These are phyloP conservation scores for Drosophila pegasa DNA, from an alignment of 2,888 invertebrate genomes.

Conservation along the genomic window DNA sequence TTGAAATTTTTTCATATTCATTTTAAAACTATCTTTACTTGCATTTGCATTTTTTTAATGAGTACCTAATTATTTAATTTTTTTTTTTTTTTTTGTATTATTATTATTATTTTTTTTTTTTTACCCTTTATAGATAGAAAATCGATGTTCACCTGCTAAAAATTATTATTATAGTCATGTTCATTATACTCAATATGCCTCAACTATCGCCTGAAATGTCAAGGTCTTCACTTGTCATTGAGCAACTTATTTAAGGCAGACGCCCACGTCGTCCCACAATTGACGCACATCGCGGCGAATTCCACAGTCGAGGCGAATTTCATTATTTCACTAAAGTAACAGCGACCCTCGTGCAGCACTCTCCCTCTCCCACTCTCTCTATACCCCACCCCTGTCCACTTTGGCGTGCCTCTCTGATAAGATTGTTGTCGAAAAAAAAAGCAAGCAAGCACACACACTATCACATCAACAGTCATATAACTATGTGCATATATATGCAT, in stretches of 20 bases:
- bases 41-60: too few species aligned
- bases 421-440: constrained; percentile 60
- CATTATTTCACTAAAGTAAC: constrained; percentile 12
- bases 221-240: constrained; percentile 51
- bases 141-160: too few species aligned
- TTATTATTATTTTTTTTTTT: too few species aligned
- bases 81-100: too few species aligned
- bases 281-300: constrained; percentile 34
- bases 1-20: too few species aligned
- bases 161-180: too few species aligned
- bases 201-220: constrained; percentile 23
- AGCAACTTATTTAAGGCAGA: constrained; percentile 6
- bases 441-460: constrained; percentile 34
- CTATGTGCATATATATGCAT: constrained; percentile 4
- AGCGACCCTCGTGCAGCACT: constrained; percentile 40
- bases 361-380: background rate
- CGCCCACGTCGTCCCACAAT: constrained; percentile 21
- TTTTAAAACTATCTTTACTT: too few species aligned
- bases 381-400: background rate
- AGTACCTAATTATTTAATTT: too few species aligned
- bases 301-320: constrained; percentile 8
- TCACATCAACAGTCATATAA: constrained; percentile 35
- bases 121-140: too few species aligned
- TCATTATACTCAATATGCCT: background rate
- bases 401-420: constrained; percentile 52